Evolutionary conservation across 1,140 invertebrate species (phyloP).

Genomic region (Cataglyphis hispanica): DNA sequence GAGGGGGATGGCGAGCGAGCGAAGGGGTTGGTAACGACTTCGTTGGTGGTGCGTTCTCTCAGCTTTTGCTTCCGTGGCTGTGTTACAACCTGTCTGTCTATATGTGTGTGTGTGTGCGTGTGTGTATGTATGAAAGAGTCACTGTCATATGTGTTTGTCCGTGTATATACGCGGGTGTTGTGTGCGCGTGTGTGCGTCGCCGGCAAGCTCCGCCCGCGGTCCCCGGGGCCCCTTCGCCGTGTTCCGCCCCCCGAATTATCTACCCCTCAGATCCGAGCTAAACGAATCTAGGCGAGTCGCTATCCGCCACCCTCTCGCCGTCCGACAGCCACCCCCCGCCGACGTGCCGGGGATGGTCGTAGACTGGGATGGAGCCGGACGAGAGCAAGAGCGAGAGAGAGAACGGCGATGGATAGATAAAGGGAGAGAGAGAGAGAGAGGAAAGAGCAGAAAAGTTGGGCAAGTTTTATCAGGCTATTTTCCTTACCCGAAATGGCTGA

Average conservation of each 20-base stretch:
- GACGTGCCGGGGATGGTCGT: conserved; percentile 53
- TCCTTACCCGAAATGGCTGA: conserved; percentile 83
- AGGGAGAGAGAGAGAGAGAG: conserved; percentile 6
- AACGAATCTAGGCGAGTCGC: conserved; percentile 72
- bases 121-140: not conserved
- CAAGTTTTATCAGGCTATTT: conserved; percentile 85
- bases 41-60: conserved; percentile 57
- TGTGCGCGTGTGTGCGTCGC: conserved; percentile 65
- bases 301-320: conserved; percentile 59
- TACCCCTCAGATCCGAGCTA: conserved; percentile 72
- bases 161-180: not conserved
- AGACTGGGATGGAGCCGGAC: conserved; percentile 46
- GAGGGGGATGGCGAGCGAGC: conserved; percentile 24
- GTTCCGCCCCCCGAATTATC: conserved; percentile 80
- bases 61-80: conserved; percentile 42
- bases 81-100: conserved; percentile 2
- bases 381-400: conserved; percentile 33
- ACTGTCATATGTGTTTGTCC: conserved; percentile 2
- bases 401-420: not conserved
- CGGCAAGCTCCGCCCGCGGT: conserved; percentile 76
- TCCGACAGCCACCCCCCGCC: conserved; percentile 63
- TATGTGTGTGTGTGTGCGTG: not conserved
- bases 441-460: conserved; percentile 77
- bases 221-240: conserved; percentile 63
- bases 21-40: conserved; percentile 70